Conservation (phyloP, 2,797 vertebrate genomes). For the Squalus acanthias region DNA sequence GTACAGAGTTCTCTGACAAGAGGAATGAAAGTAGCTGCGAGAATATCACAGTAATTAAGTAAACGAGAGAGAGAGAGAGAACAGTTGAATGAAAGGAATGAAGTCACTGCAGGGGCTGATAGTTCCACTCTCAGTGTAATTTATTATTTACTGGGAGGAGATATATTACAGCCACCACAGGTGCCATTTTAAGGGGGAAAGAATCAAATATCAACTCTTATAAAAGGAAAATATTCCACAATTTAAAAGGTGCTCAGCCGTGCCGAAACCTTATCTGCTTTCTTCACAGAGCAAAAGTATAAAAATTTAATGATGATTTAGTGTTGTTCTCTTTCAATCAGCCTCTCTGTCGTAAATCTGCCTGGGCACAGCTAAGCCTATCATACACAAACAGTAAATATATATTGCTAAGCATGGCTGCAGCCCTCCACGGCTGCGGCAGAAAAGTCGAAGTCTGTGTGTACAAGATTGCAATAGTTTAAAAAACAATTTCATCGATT, state of each 20-base stretch:
- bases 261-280: background rate
- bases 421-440: background rate
- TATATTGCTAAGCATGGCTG: background rate
- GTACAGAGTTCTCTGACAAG: background rate
- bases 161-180: background rate
- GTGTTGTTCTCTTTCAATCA: background rate
- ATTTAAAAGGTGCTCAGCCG: background rate
- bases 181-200: background rate
- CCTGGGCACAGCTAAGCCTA: background rate
- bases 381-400: background rate
- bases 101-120: background rate
- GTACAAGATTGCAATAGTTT: background rate
- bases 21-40: background rate
- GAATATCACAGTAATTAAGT: background rate
- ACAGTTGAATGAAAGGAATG: background rate
- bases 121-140: background rate
- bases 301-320: background rate
- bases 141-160: background rate
- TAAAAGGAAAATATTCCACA: background rate
- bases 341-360: background rate
- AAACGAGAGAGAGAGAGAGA: background rate
- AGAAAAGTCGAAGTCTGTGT: background rate
- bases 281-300: background rate
- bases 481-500: background rate
- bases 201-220: background rate